phyloP scores from a whole-genome alignment of 2,888 invertebrate genomes.

The Microctonus brassicae region DNA sequence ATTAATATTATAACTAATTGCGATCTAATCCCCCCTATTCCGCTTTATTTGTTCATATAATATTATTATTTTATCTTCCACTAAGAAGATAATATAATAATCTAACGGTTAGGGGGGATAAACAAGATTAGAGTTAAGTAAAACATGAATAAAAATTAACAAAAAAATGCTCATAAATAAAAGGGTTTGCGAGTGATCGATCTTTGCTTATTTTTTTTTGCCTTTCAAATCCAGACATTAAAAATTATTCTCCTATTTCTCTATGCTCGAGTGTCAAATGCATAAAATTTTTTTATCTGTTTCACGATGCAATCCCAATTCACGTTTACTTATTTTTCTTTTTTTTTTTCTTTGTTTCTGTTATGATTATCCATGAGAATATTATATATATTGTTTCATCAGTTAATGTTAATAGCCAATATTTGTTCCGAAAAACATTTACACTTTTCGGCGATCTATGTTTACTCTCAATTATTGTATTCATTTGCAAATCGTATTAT shows the following conservation, averaged over 20 bases:
- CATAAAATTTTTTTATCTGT: slow-evolving; percentile 27
- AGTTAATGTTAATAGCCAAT: slow-evolving; percentile 41
- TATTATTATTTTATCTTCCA: neutral
- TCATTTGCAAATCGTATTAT: slow-evolving; percentile 10
- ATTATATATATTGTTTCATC: slow-evolving; percentile 25
- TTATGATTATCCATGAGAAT: slow-evolving; percentile 37
- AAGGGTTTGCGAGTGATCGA: slow-evolving; percentile 64
- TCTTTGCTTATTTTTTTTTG: slow-evolving; percentile 38
- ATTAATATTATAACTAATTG: slow-evolving; percentile 57
- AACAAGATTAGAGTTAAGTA: slow-evolving; percentile 50
- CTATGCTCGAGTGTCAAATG: slow-evolving; percentile 33
- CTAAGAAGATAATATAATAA: slow-evolving; percentile 12
- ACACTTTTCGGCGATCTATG: slow-evolving; percentile 18
- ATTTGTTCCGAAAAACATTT: slow-evolving; percentile 33
- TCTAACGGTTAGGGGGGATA: slow-evolving; percentile 41
- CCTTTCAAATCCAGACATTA: slow-evolving; percentile 42
- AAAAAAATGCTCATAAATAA: slow-evolving; percentile 65
- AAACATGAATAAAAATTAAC: slow-evolving; percentile 67
- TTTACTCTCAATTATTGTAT: slow-evolving; percentile 24
- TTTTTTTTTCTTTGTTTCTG: slow-evolving; percentile 13
- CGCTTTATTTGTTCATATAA: slow-evolving; percentile 15
- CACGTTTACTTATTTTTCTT: slow-evolving; percentile 14
- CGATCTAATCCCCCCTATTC: slow-evolving; percentile 46
- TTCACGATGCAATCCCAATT: slow-evolving; percentile 33
- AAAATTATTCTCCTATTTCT: slow-evolving; percentile 32